A percentile compares a stretch with the other conserved stretches of the same genome.
Evolutionary conservation across 2,797 vertebrate species (phyloP).

Genomic region (Brotula barbata): DNA sequence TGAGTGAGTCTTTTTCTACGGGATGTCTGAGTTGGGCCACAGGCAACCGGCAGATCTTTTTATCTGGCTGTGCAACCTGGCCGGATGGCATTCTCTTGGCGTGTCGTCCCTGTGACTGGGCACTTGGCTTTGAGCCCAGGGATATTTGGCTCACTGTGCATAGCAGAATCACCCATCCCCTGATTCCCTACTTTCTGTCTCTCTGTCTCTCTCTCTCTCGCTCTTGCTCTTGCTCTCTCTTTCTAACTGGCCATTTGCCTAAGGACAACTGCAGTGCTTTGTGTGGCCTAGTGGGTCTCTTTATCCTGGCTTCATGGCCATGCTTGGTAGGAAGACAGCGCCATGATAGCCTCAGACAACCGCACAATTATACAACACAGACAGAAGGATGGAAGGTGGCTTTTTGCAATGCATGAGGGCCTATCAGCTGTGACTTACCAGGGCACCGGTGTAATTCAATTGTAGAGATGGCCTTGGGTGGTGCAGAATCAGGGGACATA

Average conservation of each 20-base stretch:
- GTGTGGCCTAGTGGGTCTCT: constrained; percentile 62
- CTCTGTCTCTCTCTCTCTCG: constrained; percentile 11
- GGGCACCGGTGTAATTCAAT: constrained; percentile 69
- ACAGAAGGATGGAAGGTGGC: constrained; percentile 53
- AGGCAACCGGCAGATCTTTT: constrained; percentile 62
- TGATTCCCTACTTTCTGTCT: constrained; percentile 57
- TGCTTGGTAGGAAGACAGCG: constrained; percentile 49
- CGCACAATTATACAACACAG: constrained; percentile 53
- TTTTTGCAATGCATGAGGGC: constrained; percentile 63
- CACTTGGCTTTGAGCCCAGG: constrained; percentile 66
- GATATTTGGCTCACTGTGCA: constrained; percentile 65
- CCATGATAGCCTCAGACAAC: constrained; percentile 60
- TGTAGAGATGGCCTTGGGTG: constrained; percentile 72
- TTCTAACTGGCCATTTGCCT: constrained; percentile 64
- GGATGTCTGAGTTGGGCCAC: constrained; percentile 49
- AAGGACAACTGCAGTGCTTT: constrained; percentile 72
- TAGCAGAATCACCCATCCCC: constrained; percentile 60
- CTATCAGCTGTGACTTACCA: constrained; percentile 67
- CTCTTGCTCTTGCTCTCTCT: constrained; percentile 14
- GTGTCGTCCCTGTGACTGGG: constrained; percentile 54
- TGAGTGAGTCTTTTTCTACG: constrained; percentile 28
- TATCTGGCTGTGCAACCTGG: constrained; percentile 72
- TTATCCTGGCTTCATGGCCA: constrained; percentile 51
- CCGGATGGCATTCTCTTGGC: constrained; percentile 70
- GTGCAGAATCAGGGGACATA: constrained; percentile 68